Evolutionary conservation across 1,140 invertebrate genomes (phyloP).

Genomic region (Macrosteles quadrilineatus): DNA sequence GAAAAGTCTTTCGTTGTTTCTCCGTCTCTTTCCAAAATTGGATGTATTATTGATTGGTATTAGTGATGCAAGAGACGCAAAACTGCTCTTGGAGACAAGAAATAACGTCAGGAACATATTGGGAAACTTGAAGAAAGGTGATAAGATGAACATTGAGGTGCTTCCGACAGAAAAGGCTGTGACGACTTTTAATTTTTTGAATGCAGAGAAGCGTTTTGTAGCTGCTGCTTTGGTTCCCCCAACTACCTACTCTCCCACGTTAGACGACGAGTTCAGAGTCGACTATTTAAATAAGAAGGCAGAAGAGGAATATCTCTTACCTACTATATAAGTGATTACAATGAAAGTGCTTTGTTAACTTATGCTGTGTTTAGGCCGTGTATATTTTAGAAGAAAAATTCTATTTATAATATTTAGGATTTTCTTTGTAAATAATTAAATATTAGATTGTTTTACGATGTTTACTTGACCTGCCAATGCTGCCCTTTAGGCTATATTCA

Average conservation of each 20-base stretch:
- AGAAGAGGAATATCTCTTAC: background rate
- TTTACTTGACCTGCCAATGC: too few relatives aligned
- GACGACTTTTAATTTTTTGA: constrained; percentile 82
- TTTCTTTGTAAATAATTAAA: too few relatives aligned
- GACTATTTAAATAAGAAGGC: constrained; percentile 4
- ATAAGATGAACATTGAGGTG: constrained; percentile 69
- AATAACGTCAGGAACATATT: constrained; percentile 51
- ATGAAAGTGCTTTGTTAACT: background rate
- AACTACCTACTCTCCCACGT: constrained; percentile 35
- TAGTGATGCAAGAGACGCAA: constrained; percentile 54
- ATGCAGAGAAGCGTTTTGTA: constrained; percentile 70
- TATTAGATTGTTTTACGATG: too few relatives aligned
- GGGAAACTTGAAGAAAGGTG: constrained; percentile 55
- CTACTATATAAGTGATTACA: background rate
- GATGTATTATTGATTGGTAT: constrained; percentile 81
- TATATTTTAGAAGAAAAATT: background rate
- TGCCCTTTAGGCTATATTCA: too few relatives aligned
- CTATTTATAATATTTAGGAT: too few relatives aligned
- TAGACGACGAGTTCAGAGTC: constrained; percentile 31
- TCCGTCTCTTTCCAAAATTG: constrained; percentile 76
- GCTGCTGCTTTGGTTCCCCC: constrained; percentile 80
- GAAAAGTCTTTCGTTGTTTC: constrained; percentile 75
- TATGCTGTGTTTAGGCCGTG: background rate
- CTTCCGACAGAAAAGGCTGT: constrained; percentile 74
- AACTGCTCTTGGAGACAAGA: constrained; percentile 45